Evolutionary conservation across 2,888 invertebrate species (phyloP).

Genomic region (Synergus umbraculus): DNA sequence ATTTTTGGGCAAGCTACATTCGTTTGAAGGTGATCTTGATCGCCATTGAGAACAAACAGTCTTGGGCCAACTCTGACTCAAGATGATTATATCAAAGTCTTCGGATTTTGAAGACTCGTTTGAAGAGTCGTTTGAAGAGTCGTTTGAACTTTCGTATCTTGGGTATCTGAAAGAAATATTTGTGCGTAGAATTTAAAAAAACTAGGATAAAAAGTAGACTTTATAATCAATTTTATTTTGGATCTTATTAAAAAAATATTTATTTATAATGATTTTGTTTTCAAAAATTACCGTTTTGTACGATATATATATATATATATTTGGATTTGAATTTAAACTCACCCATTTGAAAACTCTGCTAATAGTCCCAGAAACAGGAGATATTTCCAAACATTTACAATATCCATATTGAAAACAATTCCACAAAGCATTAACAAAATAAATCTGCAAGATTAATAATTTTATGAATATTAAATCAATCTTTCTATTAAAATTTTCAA

Average conservation of each 20-base stretch:
- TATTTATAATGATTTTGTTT: too few species aligned
- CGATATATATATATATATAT: not conserved
- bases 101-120: too few species aligned
- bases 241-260: too few species aligned
- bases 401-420: not conserved
- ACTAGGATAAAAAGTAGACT: not conserved
- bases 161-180: not conserved
- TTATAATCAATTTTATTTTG: too few species aligned
- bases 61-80: slow-evolving; percentile 89
- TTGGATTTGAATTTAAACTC: not conserved
- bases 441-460: too few species aligned
- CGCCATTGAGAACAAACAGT: slow-evolving; percentile 86
- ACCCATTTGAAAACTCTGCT: not conserved
- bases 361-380: not conserved
- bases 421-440: not conserved
- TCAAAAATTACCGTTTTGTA: too few species aligned
- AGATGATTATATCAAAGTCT: slow-evolving; percentile 86
- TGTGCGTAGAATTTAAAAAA: not conserved
- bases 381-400: not conserved
- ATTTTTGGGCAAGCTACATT: slow-evolving; percentile 82
- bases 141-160: not conserved
- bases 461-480: too few species aligned
- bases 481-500: too few species aligned
- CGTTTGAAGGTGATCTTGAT: slow-evolving; percentile 79
- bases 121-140: too few species aligned